These are phyloP conservation scores for Coregonus sp. DNA, from an alignment of 2,797 vertebrate species.

Conservation along the genomic window DNA sequence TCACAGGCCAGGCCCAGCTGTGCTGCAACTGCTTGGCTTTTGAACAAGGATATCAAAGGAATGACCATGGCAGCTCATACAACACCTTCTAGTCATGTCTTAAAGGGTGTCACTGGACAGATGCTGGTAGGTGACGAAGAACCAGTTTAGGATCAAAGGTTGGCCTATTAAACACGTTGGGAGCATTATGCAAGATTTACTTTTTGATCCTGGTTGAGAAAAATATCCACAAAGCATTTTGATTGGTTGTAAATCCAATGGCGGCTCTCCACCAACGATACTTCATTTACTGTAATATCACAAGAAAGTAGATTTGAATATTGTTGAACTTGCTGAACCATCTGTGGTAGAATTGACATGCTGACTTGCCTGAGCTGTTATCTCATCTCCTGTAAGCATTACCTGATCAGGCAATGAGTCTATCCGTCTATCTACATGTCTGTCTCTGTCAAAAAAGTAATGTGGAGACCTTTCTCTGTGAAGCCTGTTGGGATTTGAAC, in stretches of 20 bases:
- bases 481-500: conserved; percentile 42
- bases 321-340: background rate
- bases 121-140: background rate
- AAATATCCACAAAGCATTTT: background rate
- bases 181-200: background rate
- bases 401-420: background rate
- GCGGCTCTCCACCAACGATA: background rate
- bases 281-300: background rate
- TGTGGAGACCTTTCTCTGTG: conserved; percentile 7
- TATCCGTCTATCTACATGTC: background rate
- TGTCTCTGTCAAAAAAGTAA: conserved; percentile 6
- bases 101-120: conserved; percentile 13
- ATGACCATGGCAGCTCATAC: conserved; percentile 26
- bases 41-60: conserved; percentile 12
- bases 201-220: background rate
- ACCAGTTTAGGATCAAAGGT: background rate
- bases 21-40: conserved; percentile 25
- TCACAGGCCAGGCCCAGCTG: conserved; percentile 7
- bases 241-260: background rate
- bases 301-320: background rate
- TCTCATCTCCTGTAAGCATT: background rate
- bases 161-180: background rate
- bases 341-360: background rate
- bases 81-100: conserved; percentile 1
- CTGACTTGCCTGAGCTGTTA: too few species aligned